Evolutionary conservation across 2,113 vertebrate species (phyloP).

Genomic region (Megaceryle maxima): DNA sequence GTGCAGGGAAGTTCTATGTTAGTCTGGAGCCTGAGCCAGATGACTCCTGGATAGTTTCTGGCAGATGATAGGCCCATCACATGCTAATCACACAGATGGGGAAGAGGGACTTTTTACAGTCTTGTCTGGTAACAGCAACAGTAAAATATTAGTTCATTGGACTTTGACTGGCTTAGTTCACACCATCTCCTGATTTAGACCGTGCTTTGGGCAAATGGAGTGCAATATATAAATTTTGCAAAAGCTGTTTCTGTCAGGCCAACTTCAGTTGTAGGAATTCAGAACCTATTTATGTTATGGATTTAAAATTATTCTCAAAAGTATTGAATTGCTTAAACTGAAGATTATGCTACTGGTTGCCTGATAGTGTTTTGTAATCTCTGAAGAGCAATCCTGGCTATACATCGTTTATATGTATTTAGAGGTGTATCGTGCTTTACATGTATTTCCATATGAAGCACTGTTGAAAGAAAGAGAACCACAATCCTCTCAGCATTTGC

Average conservation of each 20-base stretch:
- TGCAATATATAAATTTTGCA: not conserved
- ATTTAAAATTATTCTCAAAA: not conserved
- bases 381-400: not conserved
- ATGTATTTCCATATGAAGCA: not conserved
- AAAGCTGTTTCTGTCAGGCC: not conserved
- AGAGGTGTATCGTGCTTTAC: not conserved
- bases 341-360: not conserved
- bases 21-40: not conserved
- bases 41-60: not conserved
- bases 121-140: not conserved
- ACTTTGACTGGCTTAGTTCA: not conserved
- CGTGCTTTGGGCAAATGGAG: not conserved
- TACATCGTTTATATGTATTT: not conserved
- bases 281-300: not conserved
- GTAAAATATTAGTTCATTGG: not conserved
- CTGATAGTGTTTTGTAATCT: not conserved
- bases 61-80: not conserved
- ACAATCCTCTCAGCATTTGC: not conserved
- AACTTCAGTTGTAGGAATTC: not conserved
- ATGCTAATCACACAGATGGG: not conserved
- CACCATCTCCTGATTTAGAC: not conserved
- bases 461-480: not conserved
- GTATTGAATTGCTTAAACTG: not conserved
- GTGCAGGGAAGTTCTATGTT: not conserved
- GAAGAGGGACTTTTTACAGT: not conserved